Conservation (phyloP, 2,797 vertebrate genomes). For the Eulemur coronatus region DNA sequence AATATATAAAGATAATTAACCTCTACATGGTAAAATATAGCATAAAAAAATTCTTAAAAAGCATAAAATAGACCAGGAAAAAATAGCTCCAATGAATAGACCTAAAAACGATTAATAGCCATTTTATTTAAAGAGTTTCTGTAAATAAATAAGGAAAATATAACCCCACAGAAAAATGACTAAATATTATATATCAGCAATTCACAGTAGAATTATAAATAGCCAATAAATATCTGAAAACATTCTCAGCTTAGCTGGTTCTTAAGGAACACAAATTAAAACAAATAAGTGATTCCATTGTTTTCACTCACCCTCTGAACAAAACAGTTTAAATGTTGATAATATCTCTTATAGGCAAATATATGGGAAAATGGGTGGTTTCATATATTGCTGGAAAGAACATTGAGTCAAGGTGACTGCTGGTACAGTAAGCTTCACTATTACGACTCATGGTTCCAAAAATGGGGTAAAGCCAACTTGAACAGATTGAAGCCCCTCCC, state of each 20-base stretch:
- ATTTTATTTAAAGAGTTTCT: neutral
- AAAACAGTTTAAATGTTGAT: neutral
- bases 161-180: neutral
- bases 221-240: neutral
- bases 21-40: neutral
- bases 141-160: constrained; percentile 25
- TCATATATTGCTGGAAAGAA: no score
- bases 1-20: neutral
- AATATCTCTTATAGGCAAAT: neutral
- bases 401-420: neutral
- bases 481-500: neutral
- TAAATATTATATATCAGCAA: neutral
- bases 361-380: neutral
- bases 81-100: neutral
- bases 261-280: neutral
- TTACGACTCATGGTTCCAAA: neutral
- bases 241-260: neutral
- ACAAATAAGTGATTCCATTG: neutral
- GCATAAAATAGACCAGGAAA: neutral
- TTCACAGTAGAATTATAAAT: neutral
- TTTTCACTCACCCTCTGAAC: neutral
- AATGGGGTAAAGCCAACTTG: neutral
- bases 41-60: neutral
- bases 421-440: neutral
- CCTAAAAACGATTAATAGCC: neutral